Percentiles rank a stretch among this genome's conserved stretches.
Conservation (phyloP, 2,797 vertebrate genomes). For the Sebastes elongatus region DNA sequence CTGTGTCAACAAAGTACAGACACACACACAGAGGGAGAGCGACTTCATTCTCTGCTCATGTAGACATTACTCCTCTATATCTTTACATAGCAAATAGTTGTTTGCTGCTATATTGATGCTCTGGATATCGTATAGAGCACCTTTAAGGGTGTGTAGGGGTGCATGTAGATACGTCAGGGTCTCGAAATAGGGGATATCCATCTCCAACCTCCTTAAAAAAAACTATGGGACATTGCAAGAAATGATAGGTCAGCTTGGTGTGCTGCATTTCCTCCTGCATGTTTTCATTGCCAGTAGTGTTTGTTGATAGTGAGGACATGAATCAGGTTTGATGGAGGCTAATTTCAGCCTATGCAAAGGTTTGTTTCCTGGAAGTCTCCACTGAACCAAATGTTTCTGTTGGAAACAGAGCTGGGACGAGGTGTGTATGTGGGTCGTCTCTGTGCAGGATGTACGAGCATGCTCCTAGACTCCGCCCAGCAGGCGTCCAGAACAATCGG, state of each 20-base stretch:
- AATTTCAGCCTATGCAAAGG: neutral
- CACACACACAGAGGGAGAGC: neutral
- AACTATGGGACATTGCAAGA: neutral
- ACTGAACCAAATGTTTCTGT: neutral
- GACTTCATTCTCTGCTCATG: neutral
- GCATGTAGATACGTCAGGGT: neutral
- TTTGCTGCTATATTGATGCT: neutral
- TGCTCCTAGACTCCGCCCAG: constrained; percentile 6
- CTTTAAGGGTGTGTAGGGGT: neutral
- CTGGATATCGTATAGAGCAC: neutral
- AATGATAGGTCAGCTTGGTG: neutral
- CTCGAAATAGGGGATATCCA: neutral
- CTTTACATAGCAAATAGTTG: neutral
- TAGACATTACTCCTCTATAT: neutral
- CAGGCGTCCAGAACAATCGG: constrained; percentile 56
- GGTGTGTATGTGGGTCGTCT: constrained; percentile 7
- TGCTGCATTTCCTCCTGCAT: neutral
- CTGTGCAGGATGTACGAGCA: constrained; percentile 20
- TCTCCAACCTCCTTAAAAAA: neutral
- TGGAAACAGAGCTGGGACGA: constrained; percentile 16
- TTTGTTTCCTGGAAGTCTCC: constrained; percentile 1
- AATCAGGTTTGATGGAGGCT: neutral
- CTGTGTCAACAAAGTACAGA: too few relatives aligned
- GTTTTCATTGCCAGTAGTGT: neutral
- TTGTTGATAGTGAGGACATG: constrained; percentile 11